These are phyloP conservation scores for Petaurus breviceps DNA, from an alignment of 2,113 vertebrate species.

Conservation along the genomic window DNA sequence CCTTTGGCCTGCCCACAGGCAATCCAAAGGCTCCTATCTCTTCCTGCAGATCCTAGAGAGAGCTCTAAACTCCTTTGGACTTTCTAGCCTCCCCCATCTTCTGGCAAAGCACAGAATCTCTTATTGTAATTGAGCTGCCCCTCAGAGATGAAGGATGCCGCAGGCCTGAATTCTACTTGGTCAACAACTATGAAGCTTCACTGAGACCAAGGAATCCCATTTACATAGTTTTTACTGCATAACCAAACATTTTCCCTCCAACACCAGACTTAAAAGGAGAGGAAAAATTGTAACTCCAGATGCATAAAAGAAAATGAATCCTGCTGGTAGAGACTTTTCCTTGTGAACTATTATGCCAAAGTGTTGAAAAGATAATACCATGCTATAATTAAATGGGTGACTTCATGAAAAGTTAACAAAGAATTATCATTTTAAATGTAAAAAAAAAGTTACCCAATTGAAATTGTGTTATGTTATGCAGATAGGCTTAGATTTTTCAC, in stretches of 20 bases:
- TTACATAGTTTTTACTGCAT: slow-evolving; percentile 4
- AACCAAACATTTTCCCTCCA: neutral
- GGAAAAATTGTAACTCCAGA: neutral
- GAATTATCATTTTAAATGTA: slow-evolving; percentile 33
- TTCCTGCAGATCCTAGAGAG: slow-evolving; percentile 28
- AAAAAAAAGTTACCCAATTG: slow-evolving; percentile 63
- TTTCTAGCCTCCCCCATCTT: neutral
- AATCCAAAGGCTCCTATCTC: slow-evolving; percentile 17
- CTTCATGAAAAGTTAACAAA: slow-evolving; percentile 70
- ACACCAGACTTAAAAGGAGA: slow-evolving; percentile 11
- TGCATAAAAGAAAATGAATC: neutral
- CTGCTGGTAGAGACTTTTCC: slow-evolving; percentile 17
- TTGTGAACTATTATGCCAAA: slow-evolving; percentile 49
- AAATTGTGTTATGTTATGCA: slow-evolving; percentile 49
- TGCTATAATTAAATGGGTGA: slow-evolving; percentile 57
- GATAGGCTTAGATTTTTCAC: slow-evolving; percentile 65
- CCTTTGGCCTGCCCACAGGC: slow-evolving; percentile 23
- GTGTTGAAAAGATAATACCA: slow-evolving; percentile 61
- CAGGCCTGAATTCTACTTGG: slow-evolving; percentile 31
- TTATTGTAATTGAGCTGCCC: slow-evolving; percentile 46
- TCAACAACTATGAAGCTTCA: neutral
- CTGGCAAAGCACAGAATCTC: neutral
- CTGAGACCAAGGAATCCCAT: neutral
- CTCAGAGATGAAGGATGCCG: slow-evolving; percentile 28
- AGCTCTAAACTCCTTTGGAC: neutral